Conservation (phyloP, 2,888 invertebrate species). For the Augochlorella aurata region DNA sequence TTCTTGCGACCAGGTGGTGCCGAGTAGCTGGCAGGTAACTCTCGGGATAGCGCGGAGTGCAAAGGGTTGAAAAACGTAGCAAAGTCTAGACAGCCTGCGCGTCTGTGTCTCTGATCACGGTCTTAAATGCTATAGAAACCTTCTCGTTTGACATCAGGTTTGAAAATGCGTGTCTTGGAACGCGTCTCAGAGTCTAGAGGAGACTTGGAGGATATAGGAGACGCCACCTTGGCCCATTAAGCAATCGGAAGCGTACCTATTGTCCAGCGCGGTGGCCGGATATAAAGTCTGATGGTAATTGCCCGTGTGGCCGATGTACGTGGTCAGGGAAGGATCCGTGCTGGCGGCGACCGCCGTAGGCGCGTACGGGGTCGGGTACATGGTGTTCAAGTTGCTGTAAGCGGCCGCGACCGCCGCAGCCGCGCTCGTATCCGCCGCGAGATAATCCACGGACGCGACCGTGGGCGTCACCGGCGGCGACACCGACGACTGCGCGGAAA, state of each 20-base stretch:
- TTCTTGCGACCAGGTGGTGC: too few relatives aligned
- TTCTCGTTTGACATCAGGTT: too few relatives aligned
- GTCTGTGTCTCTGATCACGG: too few relatives aligned
- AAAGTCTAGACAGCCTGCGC: too few relatives aligned
- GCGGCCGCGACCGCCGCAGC: constrained; percentile 88
- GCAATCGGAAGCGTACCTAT: constrained; percentile 76
- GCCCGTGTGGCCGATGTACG: constrained; percentile 88
- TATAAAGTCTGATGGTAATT: constrained; percentile 86
- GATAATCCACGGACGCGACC: constrained; percentile 86
- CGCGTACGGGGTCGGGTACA: constrained; percentile 91
- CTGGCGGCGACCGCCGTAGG: constrained; percentile 88
- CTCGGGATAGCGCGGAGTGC: too few relatives aligned
- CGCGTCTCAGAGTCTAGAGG: too few relatives aligned
- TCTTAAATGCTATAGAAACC: too few relatives aligned
- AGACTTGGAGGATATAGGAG: background rate
- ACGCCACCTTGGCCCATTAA: background rate
- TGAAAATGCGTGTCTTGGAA: too few relatives aligned
- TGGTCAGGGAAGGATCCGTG: constrained; percentile 85
- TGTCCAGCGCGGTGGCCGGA: constrained; percentile 83
- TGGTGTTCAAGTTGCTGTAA: constrained; percentile 91
- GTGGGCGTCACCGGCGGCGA: constrained; percentile 83
- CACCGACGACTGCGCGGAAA: constrained; percentile 83
- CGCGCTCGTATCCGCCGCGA: constrained; percentile 85
- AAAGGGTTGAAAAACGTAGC: too few relatives aligned
- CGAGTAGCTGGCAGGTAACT: too few relatives aligned